These are phyloP conservation scores for Halichoeres trimaculatus DNA, from an alignment of 2,113 vertebrate genomes.

Conservation along the genomic window DNA sequence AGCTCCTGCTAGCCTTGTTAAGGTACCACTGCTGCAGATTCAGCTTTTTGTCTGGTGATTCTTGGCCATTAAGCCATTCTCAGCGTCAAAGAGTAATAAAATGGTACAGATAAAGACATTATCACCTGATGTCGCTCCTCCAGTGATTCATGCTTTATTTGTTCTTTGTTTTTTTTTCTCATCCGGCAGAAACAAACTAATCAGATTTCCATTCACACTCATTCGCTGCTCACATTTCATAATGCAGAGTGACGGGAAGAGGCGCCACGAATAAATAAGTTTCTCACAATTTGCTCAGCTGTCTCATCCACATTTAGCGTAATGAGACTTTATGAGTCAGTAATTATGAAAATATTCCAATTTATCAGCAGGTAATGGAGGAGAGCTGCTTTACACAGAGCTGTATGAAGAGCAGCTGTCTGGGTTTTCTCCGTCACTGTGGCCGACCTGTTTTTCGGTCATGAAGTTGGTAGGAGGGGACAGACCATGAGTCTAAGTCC, in stretches of 20 bases:
- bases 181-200: neutral
- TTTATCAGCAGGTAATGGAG: neutral
- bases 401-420: neutral
- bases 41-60: no score
- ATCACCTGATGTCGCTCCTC: neutral
- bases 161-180: neutral
- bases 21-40: no score
- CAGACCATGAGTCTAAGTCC: no score
- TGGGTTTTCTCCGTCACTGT: neutral
- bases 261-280: conserved; percentile 7
- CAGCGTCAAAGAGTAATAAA: neutral
- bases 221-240: neutral
- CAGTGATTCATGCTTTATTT: neutral
- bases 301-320: neutral
- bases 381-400: neutral
- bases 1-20: neutral
- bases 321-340: conserved; percentile 21
- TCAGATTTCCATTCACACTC: neutral
- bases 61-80: neutral
- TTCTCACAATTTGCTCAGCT: conserved; percentile 1
- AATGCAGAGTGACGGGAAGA: neutral
- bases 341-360: neutral
- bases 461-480: no score
- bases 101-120: no score
- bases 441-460: neutral